These are phyloP conservation scores for Tryphoninae sp. DNA, from an alignment of 2,888 invertebrate species.

Conservation along the genomic window DNA sequence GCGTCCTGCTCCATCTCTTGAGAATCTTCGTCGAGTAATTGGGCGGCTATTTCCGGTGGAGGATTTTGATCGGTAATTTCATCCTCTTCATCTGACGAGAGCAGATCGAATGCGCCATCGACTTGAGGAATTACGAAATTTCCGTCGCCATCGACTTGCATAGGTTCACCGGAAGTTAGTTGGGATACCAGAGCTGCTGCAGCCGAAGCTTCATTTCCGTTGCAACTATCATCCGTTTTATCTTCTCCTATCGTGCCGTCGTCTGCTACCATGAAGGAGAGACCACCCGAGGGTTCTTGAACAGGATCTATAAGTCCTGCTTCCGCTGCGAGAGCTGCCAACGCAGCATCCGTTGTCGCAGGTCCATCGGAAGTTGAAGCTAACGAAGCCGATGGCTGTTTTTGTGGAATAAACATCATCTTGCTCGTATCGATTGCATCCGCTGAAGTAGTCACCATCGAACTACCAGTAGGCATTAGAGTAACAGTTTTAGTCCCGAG, in stretches of 20 bases:
- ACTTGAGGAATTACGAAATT: slow-evolving; percentile 80
- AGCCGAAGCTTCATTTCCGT: slow-evolving; percentile 76
- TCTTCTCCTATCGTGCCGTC: slow-evolving; percentile 71
- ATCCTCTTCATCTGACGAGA: slow-evolving; percentile 71
- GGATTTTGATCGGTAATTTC: slow-evolving; percentile 58
- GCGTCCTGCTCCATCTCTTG: slow-evolving; percentile 70
- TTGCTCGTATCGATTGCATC: slow-evolving; percentile 77
- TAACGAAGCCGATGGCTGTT: slow-evolving; percentile 84
- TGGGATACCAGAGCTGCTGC: slow-evolving; percentile 75
- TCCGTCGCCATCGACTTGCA: slow-evolving; percentile 79
- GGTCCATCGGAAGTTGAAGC: slow-evolving; percentile 84
- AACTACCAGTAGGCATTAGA: slow-evolving; percentile 82
- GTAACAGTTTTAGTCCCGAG: slow-evolving; percentile 85
- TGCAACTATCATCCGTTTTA: slow-evolving; percentile 79
- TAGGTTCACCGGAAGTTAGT: slow-evolving; percentile 74
- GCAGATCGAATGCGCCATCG: slow-evolving; percentile 76
- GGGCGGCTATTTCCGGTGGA: slow-evolving; percentile 20
- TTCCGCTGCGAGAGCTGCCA: slow-evolving; percentile 85
- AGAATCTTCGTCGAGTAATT: slow-evolving; percentile 54
- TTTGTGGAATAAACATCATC: slow-evolving; percentile 81
- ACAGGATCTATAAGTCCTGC: slow-evolving; percentile 84
- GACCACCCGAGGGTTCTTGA: slow-evolving; percentile 77
- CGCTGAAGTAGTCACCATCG: slow-evolving; percentile 74
- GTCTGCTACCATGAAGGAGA: slow-evolving; percentile 79
- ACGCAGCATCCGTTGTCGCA: slow-evolving; percentile 85